Evolutionary conservation across 2,113 vertebrate species (phyloP), one percentile per base, ranked within the genome.

Genomic region (Dicrurus megarhynchus): DNA sequence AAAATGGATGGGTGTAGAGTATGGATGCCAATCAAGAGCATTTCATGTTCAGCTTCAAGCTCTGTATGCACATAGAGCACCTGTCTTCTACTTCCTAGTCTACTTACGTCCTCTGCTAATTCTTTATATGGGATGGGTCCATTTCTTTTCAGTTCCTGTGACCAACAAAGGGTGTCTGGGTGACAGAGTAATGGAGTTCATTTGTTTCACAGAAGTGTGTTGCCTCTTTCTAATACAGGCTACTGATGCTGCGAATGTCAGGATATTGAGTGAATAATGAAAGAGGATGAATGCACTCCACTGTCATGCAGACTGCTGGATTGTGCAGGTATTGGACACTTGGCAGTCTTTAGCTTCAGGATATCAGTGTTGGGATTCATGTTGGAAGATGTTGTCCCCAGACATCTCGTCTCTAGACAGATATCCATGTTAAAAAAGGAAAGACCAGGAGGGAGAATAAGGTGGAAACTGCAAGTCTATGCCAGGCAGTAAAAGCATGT

Each of bases 231-330:
- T 53, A 52, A 6, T 16, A 10, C 13, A 50, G 52, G 39, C 11
- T 89, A 23, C 24, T 71, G 52, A 13, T 61, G 30, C 53, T 53
- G n/a, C 0, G 0, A 87, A 26, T 1, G 2, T 56, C n/a, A 44
- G 49, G 46, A 44, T 41, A 17, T 35, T 71, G 22, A 44, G 22
- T n/a, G 42, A 80, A 10, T 78, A 65, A 37, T 79, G 23, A 42
- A 81, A 81, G 37, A n/a, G 39, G 5, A 10, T 47, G 64, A 67
- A 44, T 35, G 19, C 13, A 12, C 4, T 70, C 14, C 5, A 28
- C 64, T 90, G 67, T 65, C 37, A 2, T 44, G 20, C 20, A 79
- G 68, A 15, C 53, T 35, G 32, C 9, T 76, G 41, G n/a, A 33
- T 26, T 75, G n/a, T 80, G 49, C 39, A 49, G 77, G n/a, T 47